A percentile compares a stretch with the other conserved stretches of the same genome.
These are phyloP conservation scores for Xerus rutilus DNA, from an alignment of 2,797 vertebrate genomes.

Conservation along the genomic window DNA sequence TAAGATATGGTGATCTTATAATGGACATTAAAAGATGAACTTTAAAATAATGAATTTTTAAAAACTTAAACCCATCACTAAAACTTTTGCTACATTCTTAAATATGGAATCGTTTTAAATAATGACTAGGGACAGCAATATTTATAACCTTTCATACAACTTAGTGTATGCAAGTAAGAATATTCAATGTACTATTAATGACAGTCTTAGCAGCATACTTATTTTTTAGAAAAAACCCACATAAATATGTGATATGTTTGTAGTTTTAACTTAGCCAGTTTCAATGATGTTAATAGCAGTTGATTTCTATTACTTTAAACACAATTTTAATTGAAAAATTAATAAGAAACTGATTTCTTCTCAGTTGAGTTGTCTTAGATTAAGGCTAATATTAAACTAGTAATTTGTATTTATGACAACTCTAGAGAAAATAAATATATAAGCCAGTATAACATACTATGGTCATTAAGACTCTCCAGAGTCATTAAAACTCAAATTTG, in stretches of 20 bases:
- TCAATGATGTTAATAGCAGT: slow-evolving; percentile 25
- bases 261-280: slow-evolving; percentile 33
- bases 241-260: neutral
- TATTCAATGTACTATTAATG: neutral
- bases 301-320: slow-evolving; percentile 56
- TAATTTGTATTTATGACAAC: slow-evolving; percentile 52
- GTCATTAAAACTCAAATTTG: slow-evolving; percentile 42
- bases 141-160: slow-evolving; percentile 50
- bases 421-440: slow-evolving; percentile 57
- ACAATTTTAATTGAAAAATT: slow-evolving; percentile 69
- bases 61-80: slow-evolving; percentile 42
- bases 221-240: slow-evolving; percentile 12
- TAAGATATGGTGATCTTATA: slow-evolving; percentile 64
- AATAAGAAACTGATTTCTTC: slow-evolving; percentile 43
- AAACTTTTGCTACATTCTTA: slow-evolving; percentile 53
- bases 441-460: slow-evolving; percentile 3
- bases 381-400: slow-evolving; percentile 39
- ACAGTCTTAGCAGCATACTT: slow-evolving; percentile 19
- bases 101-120: slow-evolving; percentile 58
- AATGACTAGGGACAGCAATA: slow-evolving; percentile 7
- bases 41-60: slow-evolving; percentile 52
- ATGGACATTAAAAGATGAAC: slow-evolving; percentile 59
- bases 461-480: neutral
- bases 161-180: slow-evolving; percentile 35
- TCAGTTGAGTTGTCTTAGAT: slow-evolving; percentile 46